Conservation (phyloP, 2,113 vertebrate genomes). For the Hoplias malabaricus region DNA sequence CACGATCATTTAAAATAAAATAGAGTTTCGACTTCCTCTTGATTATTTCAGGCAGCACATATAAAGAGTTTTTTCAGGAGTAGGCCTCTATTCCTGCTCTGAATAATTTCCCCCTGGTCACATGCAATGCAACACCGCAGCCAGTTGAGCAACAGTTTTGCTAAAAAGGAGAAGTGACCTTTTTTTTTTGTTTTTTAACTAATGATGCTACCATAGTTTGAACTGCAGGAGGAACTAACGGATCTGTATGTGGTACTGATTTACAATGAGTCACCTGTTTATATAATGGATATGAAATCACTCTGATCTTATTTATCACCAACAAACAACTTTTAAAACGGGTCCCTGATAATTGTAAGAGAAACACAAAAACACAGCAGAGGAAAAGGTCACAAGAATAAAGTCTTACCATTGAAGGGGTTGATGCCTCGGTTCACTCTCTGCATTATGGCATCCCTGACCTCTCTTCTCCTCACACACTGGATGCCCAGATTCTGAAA, state of each 20-base stretch:
- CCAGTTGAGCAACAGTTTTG: slow-evolving; percentile 38
- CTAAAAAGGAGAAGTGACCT: slow-evolving; percentile 43
- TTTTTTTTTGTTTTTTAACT: slow-evolving; percentile 22
- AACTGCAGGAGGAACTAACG: neutral
- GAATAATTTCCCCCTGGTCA: slow-evolving; percentile 47
- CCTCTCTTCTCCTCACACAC: slow-evolving; percentile 93
- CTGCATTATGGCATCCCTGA: slow-evolving; percentile 89
- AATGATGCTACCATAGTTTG: slow-evolving; percentile 18
- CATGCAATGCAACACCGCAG: slow-evolving; percentile 37
- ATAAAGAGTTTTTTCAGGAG: slow-evolving; percentile 1
- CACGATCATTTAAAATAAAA: slow-evolving; percentile 5
- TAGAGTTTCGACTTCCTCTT: slow-evolving; percentile 36
- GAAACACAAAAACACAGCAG: neutral
- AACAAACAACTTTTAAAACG: neutral
- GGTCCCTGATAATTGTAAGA: neutral
- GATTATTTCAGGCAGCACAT: neutral
- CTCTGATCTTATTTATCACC: neutral
- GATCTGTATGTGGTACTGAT: slow-evolving; percentile 7
- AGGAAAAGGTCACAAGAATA: neutral
- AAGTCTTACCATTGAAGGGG: slow-evolving; percentile 88
- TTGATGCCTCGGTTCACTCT: slow-evolving; percentile 88
- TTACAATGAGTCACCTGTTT: neutral
- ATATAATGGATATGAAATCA: neutral
- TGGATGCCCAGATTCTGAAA: slow-evolving; percentile 99
- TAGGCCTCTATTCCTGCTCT: slow-evolving; percentile 28